Percentiles rank a stretch among this genome's conserved stretches.
phyloP scores from a whole-genome alignment of 1,140 invertebrate genomes.

The Trichomalopsis sarcophagae region DNA sequence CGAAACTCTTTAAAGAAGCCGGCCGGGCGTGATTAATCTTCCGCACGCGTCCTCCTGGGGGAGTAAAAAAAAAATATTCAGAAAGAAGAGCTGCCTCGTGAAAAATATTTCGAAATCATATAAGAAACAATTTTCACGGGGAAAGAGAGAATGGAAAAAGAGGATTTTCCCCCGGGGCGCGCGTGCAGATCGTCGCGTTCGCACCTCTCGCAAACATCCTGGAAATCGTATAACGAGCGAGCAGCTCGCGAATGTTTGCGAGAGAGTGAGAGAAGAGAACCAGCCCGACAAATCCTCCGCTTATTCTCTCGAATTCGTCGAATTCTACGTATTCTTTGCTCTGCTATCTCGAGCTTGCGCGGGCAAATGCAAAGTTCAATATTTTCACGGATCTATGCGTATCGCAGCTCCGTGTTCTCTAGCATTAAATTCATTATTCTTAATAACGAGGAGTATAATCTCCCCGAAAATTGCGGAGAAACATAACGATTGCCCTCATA shows the following conservation, averaged over 20 bases:
- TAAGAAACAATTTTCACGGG: no score
- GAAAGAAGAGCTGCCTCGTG: background rate
- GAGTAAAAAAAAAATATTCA: background rate
- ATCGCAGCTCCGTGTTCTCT: no score
- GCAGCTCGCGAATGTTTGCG: constrained; percentile 10
- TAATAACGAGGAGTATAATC: no score
- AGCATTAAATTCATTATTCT: background rate
- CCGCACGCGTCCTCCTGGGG: background rate
- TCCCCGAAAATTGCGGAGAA: no score
- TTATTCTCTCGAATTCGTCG: constrained; percentile 7
- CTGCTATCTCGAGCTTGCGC: background rate
- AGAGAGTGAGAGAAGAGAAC: background rate
- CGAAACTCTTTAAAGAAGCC: constrained; percentile 10
- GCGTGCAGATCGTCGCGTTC: constrained; percentile 43
- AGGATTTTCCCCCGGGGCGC: background rate
- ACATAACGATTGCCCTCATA: background rate
- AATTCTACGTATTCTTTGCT: constrained; percentile 8
- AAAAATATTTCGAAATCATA: background rate
- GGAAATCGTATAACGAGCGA: constrained; percentile 53
- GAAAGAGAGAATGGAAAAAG: background rate
- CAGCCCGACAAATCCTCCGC: background rate
- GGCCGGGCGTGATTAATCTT: constrained; percentile 3
- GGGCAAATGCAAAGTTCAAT: background rate
- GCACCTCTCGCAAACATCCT: constrained; percentile 58
- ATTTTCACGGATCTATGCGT: background rate